Base-by-base conservation (phyloP, 1,140 invertebrate species). In the Hycleus cichorii region DNA sequence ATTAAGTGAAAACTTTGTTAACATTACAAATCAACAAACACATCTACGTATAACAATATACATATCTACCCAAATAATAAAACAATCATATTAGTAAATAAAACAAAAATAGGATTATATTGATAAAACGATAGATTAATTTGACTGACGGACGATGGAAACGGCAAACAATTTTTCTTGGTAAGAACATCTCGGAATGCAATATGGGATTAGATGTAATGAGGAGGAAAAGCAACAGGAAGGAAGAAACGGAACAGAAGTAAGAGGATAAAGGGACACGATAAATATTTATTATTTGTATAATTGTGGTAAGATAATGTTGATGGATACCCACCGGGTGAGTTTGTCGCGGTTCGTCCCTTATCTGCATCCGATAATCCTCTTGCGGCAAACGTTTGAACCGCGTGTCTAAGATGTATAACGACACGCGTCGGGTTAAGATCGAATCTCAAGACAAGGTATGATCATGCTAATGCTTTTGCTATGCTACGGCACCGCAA, bases 381-480 rank as follows among this genome's bases (percentile, higher is more conserved):
- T 54, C 69, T 71, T 72, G 67, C 58, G 70, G 69, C 55, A 62
- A 60, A 58, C 64, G 59, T 65, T 57, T 66, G 62, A 66, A 68
- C 66, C 66, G 58, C 66, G 56, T 18, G 18, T 60, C 64, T 68
- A 64, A 65, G 64, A 66, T 60, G 67, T 60, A 57, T 55, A 60
- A 58, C 62, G 66, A 63, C 59, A 68, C 63, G 62, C 58, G 57
- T 54, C 57, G 67, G 68, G 65, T 69, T 72, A 72, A 72, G 69
- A 70, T 64, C 65, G 52, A 62, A 50, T 57, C 45, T 64, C 55
- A 59, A 69, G 67, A 67, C 69, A 72, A 72, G 68, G 69, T 68
- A 68, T 63, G 69, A 71, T 69, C 68, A 71, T 67, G 65, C 65
- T 72, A 69, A 72, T 71, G 69, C 71, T 66, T 71, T 71, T 68